Base-by-base conservation (phyloP, 2,113 vertebrate genomes). In the Vireo altiloquus region DNA sequence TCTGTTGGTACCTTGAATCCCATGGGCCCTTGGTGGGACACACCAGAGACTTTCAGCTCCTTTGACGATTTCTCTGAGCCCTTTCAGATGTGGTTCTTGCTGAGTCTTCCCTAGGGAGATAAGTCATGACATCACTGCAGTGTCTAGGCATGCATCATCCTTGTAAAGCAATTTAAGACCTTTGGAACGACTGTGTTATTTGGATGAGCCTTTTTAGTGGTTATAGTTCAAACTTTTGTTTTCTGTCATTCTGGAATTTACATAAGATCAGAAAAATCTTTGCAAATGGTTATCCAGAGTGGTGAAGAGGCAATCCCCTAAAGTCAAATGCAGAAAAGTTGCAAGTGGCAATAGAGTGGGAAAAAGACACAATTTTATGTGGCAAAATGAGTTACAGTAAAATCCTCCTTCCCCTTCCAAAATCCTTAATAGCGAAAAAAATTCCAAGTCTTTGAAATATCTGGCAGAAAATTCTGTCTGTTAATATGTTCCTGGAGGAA, bases 11-110 rank as follows among this genome's bases (percentile, higher is more conserved):
- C 16, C 30, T 74, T 42, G 50, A 63, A 59, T 63, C 20, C 33
- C 50, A 8, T 4, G 6, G 66, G 35, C 19, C 31, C 1, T 0
- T 59, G 25, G 17, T 12, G 1, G 28, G 47, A n/a, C 22, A 50
- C 42, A 47, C 11, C 24, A 66, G 17, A 42, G 59, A 53, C 11
- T 69, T 87, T 35, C 0, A 0, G n/a, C n/a, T 37, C 42, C 31
- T 81, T 69, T 63, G 19, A 47, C 17, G 27, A 35, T 57, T 66
- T 59, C 11, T 5, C 47, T 69, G 66, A 82, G 8, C 23, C 21
- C 17, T 71, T 87, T 50, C 23, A 61, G 49, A 30, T 35, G 27
- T 66, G 18, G 2, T 25, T 79, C 52, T 59, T 79, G 24, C 44
- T 79, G 65, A 50, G 17, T 20, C n/a, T 78, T 84, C 69, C 33